These are phyloP conservation scores for Ramphastos sulfuratus DNA, from an alignment of 2,113 vertebrate genomes.

Conservation along the genomic window DNA sequence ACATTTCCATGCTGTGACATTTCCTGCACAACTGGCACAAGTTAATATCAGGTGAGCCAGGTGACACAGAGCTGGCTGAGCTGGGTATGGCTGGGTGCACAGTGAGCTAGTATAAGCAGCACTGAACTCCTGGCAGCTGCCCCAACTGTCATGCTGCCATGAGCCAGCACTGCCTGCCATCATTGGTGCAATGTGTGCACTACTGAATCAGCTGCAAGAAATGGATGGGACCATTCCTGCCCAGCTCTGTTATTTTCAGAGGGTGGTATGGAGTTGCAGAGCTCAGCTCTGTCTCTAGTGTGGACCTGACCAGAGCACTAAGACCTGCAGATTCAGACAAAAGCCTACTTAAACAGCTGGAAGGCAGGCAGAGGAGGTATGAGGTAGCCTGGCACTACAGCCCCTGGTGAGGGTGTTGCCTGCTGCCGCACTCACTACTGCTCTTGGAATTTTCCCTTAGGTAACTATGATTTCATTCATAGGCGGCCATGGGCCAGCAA, in stretches of 20 bases:
- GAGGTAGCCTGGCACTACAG: rapidly evolving
- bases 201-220: rapidly evolving
- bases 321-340: rapidly evolving
- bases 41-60: neutral
- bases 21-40: neutral
- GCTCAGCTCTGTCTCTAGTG: too few relatives aligned
- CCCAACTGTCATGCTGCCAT: rapidly evolving
- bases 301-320: neutral
- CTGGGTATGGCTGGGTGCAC: rapidly evolving
- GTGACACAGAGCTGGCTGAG: neutral
- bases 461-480: rapidly evolving
- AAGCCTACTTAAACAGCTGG: rapidly evolving
- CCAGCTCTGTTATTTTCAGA: rapidly evolving
- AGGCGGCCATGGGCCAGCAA: rapidly evolving
- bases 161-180: neutral
- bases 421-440: neutral
- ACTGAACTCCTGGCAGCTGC: neutral
- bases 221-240: neutral
- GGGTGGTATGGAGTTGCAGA: rapidly evolving
- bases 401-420: rapidly evolving
- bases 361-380: too few relatives aligned
- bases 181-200: rapidly evolving
- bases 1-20: rapidly evolving
- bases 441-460: neutral
- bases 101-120: rapidly evolving